phyloP scores from a whole-genome alignment of 2,113 vertebrate genomes.

The Siniperca knerii region DNA sequence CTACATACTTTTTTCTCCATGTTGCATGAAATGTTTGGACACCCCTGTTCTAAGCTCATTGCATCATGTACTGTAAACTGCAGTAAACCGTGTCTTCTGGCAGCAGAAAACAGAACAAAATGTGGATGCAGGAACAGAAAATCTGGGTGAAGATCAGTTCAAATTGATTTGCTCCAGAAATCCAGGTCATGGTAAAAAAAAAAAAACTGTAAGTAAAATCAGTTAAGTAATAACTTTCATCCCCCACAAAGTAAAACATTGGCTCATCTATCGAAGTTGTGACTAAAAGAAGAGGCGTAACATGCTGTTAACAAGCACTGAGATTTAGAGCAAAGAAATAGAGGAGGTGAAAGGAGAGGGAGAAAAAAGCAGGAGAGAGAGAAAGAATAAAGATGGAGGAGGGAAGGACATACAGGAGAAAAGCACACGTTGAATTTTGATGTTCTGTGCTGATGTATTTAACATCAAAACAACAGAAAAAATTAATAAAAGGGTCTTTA shows the following conservation, averaged over 20 bases:
- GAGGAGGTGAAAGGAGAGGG: slow-evolving; percentile 3
- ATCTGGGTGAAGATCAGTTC: neutral
- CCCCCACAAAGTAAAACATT: neutral
- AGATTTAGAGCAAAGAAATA: slow-evolving; percentile 26
- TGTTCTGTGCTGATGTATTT: neutral
- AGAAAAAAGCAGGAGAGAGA: neutral
- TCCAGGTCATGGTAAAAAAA: neutral
- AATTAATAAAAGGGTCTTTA: neutral
- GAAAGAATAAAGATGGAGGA: neutral
- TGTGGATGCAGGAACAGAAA: neutral
- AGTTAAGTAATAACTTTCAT: neutral
- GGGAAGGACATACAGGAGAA: neutral
- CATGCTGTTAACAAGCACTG: slow-evolving; percentile 18
- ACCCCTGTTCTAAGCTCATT: neutral
- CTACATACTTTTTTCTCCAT: neutral
- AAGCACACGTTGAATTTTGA: neutral
- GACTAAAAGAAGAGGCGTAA: slow-evolving; percentile 27
- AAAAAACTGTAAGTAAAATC: neutral
- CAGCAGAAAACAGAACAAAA: neutral
- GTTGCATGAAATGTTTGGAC: neutral
- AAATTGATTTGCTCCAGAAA: neutral
- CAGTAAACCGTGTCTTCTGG: slow-evolving; percentile 1
- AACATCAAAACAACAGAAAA: slow-evolving; percentile 24
- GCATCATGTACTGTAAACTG: neutral
- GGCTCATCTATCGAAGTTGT: neutral